Evolutionary conservation across 2,113 vertebrate species (phyloP).

Genomic region (Nerophis lumbriciformis): DNA sequence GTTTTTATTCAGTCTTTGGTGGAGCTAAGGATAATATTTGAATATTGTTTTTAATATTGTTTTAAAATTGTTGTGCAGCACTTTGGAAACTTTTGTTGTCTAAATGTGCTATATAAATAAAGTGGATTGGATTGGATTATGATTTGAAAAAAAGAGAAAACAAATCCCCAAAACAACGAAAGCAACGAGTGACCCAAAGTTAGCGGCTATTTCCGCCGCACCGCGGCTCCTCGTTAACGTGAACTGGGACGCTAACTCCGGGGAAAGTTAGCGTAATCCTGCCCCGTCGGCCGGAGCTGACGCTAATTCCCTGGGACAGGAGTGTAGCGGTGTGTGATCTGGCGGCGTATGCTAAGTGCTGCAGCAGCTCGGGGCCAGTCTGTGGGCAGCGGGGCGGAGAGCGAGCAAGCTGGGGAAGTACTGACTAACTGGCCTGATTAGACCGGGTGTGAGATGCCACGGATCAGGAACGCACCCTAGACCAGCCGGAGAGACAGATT

Average conservation of each 20-base stretch:
- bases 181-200: conserved; percentile 23
- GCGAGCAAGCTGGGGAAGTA: conserved; percentile 49
- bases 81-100: too few relatives aligned
- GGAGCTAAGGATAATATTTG: too few relatives aligned
- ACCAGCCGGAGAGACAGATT: conserved; percentile 39
- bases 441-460: conserved; percentile 62
- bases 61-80: too few relatives aligned
- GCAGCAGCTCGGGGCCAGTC: conserved; percentile 60
- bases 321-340: conserved; percentile 63
- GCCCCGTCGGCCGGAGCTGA: conserved; percentile 49
- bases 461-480: conserved; percentile 53
- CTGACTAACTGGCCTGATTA: conserved; percentile 64
- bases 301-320: conserved; percentile 58
- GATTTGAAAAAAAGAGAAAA: too few relatives aligned
- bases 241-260: conserved; percentile 50
- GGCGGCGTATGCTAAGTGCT: conserved; percentile 66
- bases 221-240: conserved; percentile 15
- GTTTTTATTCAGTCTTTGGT: too few relatives aligned
- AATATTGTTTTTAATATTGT: too few relatives aligned
- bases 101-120: too few relatives aligned
- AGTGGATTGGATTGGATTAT: too few relatives aligned
- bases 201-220: neutral
- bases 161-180: too few relatives aligned
- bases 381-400: conserved; percentile 59
- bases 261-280: conserved; percentile 53